These are phyloP conservation scores for Drymodes brunneopygia DNA, from an alignment of 2,113 vertebrate genomes.

Conservation along the genomic window DNA sequence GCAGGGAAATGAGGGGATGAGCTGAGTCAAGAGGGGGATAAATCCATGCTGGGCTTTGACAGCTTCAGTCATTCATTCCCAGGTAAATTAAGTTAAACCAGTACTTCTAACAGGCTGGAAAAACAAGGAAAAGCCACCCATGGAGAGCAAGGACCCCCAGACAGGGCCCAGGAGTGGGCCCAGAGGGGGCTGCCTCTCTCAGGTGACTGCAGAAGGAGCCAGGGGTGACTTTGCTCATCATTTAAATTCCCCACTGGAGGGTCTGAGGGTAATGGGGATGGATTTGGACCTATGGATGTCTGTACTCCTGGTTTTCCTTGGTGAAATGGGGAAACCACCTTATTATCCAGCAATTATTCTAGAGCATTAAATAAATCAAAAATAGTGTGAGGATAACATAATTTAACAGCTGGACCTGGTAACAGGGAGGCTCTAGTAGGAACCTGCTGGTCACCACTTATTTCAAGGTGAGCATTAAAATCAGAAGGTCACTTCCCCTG, in stretches of 20 bases:
- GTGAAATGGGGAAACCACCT: neutral
- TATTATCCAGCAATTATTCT: neutral
- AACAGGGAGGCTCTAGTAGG: neutral
- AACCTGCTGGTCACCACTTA: neutral
- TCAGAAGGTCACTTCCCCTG: neutral
- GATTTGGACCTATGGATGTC: accelerated
- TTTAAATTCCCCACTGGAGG: neutral
- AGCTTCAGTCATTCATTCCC: neutral
- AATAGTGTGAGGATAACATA: accelerated
- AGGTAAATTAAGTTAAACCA: neutral
- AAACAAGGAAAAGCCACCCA: neutral
- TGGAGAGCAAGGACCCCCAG: neutral
- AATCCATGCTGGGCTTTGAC: accelerated
- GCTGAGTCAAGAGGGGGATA: neutral
- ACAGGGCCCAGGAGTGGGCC: neutral
- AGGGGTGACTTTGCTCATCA: neutral
- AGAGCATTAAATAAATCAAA: neutral
- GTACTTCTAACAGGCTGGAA: neutral
- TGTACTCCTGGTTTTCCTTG: neutral
- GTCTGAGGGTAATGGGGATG: neutral
- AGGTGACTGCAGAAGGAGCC: neutral
- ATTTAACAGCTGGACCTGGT: neutral
- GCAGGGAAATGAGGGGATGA: neutral
- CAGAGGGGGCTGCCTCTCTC: neutral
- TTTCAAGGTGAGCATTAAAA: neutral